phyloP scores from a whole-genome alignment of 2,113 vertebrate species.

The Nerophis lumbriciformis region DNA sequence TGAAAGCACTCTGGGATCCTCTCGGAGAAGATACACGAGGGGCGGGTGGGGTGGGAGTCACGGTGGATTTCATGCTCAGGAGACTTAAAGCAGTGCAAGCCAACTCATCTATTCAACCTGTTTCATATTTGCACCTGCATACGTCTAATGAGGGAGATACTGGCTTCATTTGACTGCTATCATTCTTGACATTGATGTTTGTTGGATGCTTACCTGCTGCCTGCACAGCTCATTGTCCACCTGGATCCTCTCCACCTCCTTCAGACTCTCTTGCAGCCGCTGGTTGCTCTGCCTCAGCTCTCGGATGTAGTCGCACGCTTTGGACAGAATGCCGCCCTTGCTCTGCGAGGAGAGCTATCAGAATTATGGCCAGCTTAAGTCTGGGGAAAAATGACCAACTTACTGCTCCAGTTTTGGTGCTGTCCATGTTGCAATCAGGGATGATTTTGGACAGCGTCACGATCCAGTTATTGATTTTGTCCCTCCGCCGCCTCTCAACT shows the following conservation, averaged over 20 bases:
- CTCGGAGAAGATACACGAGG: conserved; percentile 34
- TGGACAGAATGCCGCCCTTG: conserved; percentile 90
- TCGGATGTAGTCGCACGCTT: conserved; percentile 88
- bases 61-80: conserved; percentile 39
- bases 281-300: conserved; percentile 86
- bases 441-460: conserved; percentile 90
- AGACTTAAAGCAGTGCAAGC: conserved; percentile 33
- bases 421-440: conserved; percentile 85
- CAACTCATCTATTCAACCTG: conserved; percentile 33
- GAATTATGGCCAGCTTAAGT: too few relatives aligned
- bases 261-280: conserved; percentile 82
- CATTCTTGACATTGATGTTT: not conserved
- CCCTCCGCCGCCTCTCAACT: conserved; percentile 87
- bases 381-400: conserved; percentile 18
- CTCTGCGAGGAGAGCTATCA: conserved; percentile 64
- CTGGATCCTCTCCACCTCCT: conserved; percentile 83
- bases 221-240: conserved; percentile 84
- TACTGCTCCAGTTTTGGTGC: conserved; percentile 84
- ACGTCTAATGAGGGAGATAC: not conserved
- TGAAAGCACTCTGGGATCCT: conserved; percentile 29
- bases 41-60: not conserved
- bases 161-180: not conserved
- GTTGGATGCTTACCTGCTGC: conserved; percentile 76
- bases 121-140: not conserved
- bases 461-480: conserved; percentile 96